These are phyloP conservation scores for Parthenolecanium corni DNA, from an alignment of 2,888 invertebrate genomes.

Conservation along the genomic window DNA sequence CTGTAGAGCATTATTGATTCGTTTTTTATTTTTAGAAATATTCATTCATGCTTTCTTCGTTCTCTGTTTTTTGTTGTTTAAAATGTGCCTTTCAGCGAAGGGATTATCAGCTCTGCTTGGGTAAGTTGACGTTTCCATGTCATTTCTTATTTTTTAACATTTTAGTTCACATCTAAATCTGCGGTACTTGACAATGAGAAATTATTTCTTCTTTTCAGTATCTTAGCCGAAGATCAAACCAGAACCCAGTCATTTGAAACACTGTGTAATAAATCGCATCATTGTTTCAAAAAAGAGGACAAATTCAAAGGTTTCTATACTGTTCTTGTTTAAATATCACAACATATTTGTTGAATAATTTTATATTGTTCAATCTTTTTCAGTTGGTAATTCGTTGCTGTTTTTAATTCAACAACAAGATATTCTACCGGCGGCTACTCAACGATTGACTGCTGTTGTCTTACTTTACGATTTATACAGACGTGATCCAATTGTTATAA, in stretches of 20 bases:
- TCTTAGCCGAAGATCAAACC: constrained; percentile 25
- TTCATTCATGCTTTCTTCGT: no score
- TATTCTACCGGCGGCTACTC: constrained; percentile 53
- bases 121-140: neutral
- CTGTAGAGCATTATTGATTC: no score
- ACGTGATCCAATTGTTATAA: constrained; percentile 51
- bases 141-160: neutral
- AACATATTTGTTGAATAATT: neutral
- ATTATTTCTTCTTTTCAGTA: constrained; percentile 1
- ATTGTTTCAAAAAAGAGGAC: constrained; percentile 63
- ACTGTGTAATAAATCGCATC: constrained; percentile 48
- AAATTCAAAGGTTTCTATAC: constrained; percentile 55
- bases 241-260: constrained; percentile 27
- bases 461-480: constrained; percentile 59
- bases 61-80: no score
- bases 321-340: neutral
- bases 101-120: constrained; percentile 14
- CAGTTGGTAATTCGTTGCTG: constrained; percentile 50
- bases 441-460: constrained; percentile 55
- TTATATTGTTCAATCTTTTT: constrained; percentile 34
- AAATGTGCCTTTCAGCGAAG: constrained; percentile 22
- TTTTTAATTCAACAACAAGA: constrained; percentile 57
- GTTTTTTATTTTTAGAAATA: no score
- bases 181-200: neutral
- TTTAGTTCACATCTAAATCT: neutral